Conservation (phyloP, 35 echinoderm and acorn worm species). For the Heliocidaris tuberculata region DNA sequence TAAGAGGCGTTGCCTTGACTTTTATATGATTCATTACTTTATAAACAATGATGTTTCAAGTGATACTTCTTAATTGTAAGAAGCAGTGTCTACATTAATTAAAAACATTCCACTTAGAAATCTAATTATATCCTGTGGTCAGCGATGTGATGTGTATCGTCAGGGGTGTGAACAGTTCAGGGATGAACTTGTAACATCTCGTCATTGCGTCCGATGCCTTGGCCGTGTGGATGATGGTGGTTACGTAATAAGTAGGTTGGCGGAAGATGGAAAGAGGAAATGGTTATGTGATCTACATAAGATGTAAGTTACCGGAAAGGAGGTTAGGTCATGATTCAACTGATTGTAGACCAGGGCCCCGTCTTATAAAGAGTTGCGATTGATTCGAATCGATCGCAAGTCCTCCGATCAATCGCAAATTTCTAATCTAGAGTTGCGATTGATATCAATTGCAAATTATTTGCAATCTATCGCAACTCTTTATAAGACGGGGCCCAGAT, state of each 20-base stretch:
- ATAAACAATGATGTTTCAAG: background rate
- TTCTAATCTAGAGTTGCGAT: too few relatives aligned
- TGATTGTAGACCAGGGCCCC: too few relatives aligned
- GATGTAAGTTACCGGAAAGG: background rate
- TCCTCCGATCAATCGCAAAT: too few relatives aligned
- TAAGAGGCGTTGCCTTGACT: background rate
- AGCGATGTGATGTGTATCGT: background rate
- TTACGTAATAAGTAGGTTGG: constrained; percentile 2
- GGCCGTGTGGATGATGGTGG: background rate
- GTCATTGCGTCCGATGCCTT: background rate
- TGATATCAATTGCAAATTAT: too few relatives aligned
- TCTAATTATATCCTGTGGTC: background rate
- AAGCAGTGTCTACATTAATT: background rate
- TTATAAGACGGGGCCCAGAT: too few relatives aligned
- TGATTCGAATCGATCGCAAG: too few relatives aligned
- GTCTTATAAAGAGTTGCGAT: too few relatives aligned
- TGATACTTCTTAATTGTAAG: background rate
- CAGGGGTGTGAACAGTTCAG: background rate
- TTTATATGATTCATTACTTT: background rate
- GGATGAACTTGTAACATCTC: background rate
- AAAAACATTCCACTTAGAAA: background rate
- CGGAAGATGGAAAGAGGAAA: background rate
- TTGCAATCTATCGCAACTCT: too few relatives aligned
- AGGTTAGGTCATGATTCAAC: background rate
- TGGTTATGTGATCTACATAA: background rate